These are phyloP conservation scores for Notiomystis cincta DNA, from an alignment of 2,113 vertebrate genomes.

Conservation along the genomic window DNA sequence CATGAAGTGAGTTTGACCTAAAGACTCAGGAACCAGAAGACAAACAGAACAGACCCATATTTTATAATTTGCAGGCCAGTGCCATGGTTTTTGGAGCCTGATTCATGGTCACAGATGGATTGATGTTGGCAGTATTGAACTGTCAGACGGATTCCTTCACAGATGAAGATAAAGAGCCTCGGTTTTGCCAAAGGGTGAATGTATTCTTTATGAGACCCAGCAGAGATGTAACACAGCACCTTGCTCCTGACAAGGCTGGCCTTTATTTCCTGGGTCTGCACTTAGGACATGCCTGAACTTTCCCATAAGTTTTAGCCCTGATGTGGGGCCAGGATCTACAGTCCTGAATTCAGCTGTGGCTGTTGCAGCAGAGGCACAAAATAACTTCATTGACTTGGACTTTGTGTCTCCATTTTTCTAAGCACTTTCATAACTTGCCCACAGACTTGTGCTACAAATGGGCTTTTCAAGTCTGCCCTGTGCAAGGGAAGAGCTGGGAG, in stretches of 20 bases:
- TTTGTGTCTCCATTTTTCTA: neutral
- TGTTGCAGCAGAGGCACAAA: neutral
- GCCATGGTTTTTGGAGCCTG: neutral
- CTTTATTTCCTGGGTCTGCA: slow-evolving; percentile 43
- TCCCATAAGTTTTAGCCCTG: neutral
- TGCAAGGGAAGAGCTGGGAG: neutral
- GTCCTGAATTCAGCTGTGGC: neutral
- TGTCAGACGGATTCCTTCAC: neutral
- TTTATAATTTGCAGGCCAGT: neutral
- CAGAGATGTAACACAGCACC: slow-evolving; percentile 44
- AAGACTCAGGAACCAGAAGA: neutral
- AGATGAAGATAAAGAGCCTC: slow-evolving; percentile 30
- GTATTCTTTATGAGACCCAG: slow-evolving; percentile 29
- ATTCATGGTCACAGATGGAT: neutral
- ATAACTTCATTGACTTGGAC: slow-evolving; percentile 18
- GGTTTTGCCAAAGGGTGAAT: slow-evolving; percentile 44
- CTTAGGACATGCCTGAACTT: neutral
- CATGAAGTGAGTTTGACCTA: neutral
- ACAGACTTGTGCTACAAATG: neutral
- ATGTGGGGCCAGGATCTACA: slow-evolving; percentile 23
- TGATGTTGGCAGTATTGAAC: slow-evolving; percentile 21
- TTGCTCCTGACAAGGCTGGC: slow-evolving; percentile 27
- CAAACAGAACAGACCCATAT: neutral
- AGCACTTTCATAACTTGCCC: neutral
- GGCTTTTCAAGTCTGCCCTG: slow-evolving; percentile 6